A percentile compares a stretch with the other conserved stretches of the same genome.
Evolutionary conservation across 2,113 vertebrate genomes (phyloP).

Genomic region (Cranoglanis bouderius): DNA sequence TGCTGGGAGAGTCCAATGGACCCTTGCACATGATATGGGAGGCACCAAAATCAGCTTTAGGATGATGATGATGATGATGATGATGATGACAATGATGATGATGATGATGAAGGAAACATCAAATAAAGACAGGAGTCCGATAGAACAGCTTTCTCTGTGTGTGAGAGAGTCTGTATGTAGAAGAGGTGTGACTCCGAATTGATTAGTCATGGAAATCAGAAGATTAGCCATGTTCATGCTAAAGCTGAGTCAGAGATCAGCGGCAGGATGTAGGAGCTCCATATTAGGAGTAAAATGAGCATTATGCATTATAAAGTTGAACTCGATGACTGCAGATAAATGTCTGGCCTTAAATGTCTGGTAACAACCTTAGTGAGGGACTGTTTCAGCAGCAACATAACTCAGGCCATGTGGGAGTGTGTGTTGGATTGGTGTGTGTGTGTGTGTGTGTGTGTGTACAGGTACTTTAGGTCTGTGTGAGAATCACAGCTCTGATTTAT

Average conservation of each 20-base stretch:
- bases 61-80: slow-evolving; percentile 13
- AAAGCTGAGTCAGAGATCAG: slow-evolving; percentile 21
- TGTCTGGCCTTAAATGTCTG: slow-evolving; percentile 12
- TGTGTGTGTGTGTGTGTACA: slow-evolving; percentile 6
- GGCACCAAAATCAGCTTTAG: slow-evolving; percentile 27
- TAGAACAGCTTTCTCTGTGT: slow-evolving; percentile 27
- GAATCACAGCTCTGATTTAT: slow-evolving; percentile 29
- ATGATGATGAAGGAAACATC: slow-evolving; percentile 27
- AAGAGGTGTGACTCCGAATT: slow-evolving; percentile 43
- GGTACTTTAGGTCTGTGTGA: not conserved
- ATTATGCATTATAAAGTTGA: slow-evolving; percentile 18
- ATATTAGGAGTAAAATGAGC: slow-evolving; percentile 13
- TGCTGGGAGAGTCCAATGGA: not conserved
- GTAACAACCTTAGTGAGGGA: slow-evolving; percentile 21
- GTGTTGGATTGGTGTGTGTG: not conserved
- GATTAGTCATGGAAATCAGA: slow-evolving; percentile 21
- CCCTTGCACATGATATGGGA: not conserved
- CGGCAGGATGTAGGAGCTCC: not conserved
- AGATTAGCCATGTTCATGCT: not conserved
- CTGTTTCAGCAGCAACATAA: slow-evolving; percentile 22
- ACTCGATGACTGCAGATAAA: slow-evolving; percentile 16
- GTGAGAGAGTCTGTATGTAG: slow-evolving; percentile 43
- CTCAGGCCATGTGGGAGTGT: slow-evolving; percentile 28
- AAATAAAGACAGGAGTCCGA: slow-evolving; percentile 45
- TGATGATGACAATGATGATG: slow-evolving; percentile 14